A percentile compares a stretch with the other conserved stretches of the same genome.
phyloP scores from a whole-genome alignment of 2,888 invertebrate genomes.

The Loripinus fragilis region DNA sequence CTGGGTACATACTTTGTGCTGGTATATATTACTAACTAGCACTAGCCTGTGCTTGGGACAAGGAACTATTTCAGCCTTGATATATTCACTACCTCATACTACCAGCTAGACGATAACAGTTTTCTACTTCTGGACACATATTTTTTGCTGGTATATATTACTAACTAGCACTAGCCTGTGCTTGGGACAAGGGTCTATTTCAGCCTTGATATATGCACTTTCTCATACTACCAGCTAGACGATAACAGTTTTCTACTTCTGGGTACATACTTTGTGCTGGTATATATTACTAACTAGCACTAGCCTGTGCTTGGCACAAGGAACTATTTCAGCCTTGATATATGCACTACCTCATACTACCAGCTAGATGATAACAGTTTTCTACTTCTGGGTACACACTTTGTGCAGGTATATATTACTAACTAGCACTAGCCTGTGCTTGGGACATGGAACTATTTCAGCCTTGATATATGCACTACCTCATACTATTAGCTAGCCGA shows the following conservation, averaged over 20 bases:
- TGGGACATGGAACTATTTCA: neutral
- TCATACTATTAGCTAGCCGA: too few species aligned
- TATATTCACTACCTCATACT: too few species aligned
- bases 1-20: too few species aligned
- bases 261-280: slow-evolving; percentile 10
- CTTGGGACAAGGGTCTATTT: slow-evolving; percentile 24
- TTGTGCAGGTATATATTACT: neutral
- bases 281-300: neutral
- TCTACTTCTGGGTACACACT: neutral
- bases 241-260: neutral
- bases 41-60: too few species aligned
- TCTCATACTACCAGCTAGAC: too few species aligned
- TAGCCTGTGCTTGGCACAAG: neutral
- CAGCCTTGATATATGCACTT: too few species aligned
- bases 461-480: too few species aligned
- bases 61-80: too few species aligned
- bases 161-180: slow-evolving; percentile 28
- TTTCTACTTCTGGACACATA: slow-evolving; percentile 18
- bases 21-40: too few species aligned
- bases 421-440: neutral
- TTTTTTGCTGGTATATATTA: slow-evolving; percentile 15
- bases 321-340: neutral
- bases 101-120: too few species aligned
- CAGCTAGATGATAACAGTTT: too few species aligned
- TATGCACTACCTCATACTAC: too few species aligned